Conservation (phyloP, 2,113 vertebrate species). For the Panurus biarmicus region DNA sequence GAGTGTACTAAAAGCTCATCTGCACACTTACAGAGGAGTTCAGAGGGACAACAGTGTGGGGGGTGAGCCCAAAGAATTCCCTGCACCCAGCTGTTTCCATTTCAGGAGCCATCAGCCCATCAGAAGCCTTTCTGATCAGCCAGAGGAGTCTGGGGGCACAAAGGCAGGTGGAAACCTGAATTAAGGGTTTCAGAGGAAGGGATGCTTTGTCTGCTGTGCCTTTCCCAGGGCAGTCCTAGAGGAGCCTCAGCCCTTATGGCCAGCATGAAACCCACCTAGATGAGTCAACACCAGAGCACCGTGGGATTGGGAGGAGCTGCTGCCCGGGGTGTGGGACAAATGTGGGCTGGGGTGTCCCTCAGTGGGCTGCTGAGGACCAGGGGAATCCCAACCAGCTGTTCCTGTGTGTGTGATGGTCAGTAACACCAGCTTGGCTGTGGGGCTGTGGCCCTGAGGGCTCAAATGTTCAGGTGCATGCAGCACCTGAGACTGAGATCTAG, state of each 20-base stretch:
- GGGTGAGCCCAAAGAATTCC: neutral
- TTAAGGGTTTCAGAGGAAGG: neutral
- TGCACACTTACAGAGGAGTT: neutral
- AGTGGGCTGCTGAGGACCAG: neutral
- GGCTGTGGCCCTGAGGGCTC: neutral
- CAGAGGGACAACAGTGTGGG: neutral
- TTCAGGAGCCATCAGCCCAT: neutral
- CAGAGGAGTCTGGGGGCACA: neutral
- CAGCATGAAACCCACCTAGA: neutral
- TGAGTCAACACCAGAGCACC: neutral
- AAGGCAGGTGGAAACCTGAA: neutral
- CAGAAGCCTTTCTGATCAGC: neutral
- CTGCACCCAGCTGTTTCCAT: neutral
- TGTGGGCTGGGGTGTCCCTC: neutral
- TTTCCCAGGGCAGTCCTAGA: neutral
- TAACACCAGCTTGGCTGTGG: neutral
- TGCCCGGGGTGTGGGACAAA: rapidly evolving
- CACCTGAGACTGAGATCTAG: neutral
- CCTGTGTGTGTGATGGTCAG: neutral
- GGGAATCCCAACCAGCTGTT: neutral
- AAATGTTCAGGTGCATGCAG: neutral
- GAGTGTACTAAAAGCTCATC: neutral
- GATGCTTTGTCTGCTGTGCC: neutral
- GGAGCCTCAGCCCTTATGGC: neutral
- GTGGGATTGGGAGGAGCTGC: neutral